Conservation (phyloP, 2,113 vertebrate genomes). For the Ictalurus furcatus region DNA sequence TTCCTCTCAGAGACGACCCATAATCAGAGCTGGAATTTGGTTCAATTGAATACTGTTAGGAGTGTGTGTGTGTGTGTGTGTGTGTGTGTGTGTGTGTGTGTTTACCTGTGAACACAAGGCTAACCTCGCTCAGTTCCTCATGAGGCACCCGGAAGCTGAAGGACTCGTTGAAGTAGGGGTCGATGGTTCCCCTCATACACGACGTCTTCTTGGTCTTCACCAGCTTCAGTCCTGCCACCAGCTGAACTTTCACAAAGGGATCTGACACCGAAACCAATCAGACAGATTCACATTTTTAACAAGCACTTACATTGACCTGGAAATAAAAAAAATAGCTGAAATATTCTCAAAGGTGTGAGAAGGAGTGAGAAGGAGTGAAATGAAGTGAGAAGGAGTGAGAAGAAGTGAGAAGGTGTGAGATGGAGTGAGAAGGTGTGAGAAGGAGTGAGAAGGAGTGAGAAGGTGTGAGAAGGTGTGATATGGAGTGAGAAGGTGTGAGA, state of each 20-base stretch:
- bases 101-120: conserved; percentile 87
- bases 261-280: conserved; percentile 65
- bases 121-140: conserved; percentile 84
- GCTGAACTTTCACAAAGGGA: conserved; percentile 89
- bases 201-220: conserved; percentile 89
- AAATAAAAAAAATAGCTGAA: background rate
- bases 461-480: too few species aligned
- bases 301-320: background rate
- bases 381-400: too few species aligned
- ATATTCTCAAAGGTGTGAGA: background rate
- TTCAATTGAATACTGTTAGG: background rate
- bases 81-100: conserved; percentile 10
- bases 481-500: too few species aligned
- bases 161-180: conserved; percentile 89
- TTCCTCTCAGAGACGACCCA: background rate
- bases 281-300: background rate
- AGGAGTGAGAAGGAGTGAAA: too few species aligned
- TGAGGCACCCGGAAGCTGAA: conserved; percentile 88
- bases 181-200: conserved; percentile 85
- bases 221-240: conserved; percentile 85
- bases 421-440: too few species aligned
- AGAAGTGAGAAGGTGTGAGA: too few species aligned
- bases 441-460: too few species aligned
- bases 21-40: background rate
- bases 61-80: background rate